Percentiles rank a stretch among this genome's conserved stretches.
Conservation (phyloP, 2,888 invertebrate species). For the Drosophila phalerata region DNA sequence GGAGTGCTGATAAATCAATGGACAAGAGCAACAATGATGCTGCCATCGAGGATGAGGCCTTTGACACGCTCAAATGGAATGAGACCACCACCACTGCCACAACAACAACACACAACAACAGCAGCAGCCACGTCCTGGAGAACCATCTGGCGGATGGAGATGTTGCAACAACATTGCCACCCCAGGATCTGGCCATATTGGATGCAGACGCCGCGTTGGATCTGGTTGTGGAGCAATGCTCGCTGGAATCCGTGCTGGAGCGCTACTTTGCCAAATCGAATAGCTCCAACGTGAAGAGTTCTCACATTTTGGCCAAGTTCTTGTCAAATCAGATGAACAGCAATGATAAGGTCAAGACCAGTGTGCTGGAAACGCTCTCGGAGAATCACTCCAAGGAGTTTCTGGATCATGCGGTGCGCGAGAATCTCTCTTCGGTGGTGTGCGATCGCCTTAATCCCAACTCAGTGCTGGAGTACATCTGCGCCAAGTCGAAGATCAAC, state of each 20-base stretch:
- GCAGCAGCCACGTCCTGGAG: slow-evolving; percentile 1
- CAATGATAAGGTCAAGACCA: slow-evolving; percentile 79
- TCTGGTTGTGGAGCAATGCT: slow-evolving; percentile 71
- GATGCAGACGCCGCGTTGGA: slow-evolving; percentile 65
- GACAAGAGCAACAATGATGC: slow-evolving; percentile 39
- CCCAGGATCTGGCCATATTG: slow-evolving; percentile 57
- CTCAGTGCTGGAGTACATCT: slow-evolving; percentile 83
- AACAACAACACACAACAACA: not conserved
- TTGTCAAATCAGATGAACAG: slow-evolving; percentile 81
- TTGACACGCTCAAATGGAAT: slow-evolving; percentile 77
- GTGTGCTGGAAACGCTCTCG: slow-evolving; percentile 83
- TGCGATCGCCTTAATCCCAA: slow-evolving; percentile 84
- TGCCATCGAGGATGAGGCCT: slow-evolving; percentile 64
- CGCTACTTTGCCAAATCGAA: slow-evolving; percentile 75
- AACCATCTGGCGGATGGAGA: not conserved
- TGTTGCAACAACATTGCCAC: not conserved
- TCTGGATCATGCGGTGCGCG: slow-evolving; percentile 84
- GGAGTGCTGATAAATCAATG: slow-evolving; percentile 52
- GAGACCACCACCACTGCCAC: slow-evolving; percentile 54
- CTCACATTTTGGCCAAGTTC: slow-evolving; percentile 73
- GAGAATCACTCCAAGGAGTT: slow-evolving; percentile 85
- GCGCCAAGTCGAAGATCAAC: slow-evolving; percentile 84
- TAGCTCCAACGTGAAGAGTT: slow-evolving; percentile 59
- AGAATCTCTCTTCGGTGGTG: slow-evolving; percentile 84
- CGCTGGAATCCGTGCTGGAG: slow-evolving; percentile 77